These are phyloP conservation scores for Hyposoter dolosus DNA, from an alignment of 2,888 invertebrate genomes.

Conservation along the genomic window DNA sequence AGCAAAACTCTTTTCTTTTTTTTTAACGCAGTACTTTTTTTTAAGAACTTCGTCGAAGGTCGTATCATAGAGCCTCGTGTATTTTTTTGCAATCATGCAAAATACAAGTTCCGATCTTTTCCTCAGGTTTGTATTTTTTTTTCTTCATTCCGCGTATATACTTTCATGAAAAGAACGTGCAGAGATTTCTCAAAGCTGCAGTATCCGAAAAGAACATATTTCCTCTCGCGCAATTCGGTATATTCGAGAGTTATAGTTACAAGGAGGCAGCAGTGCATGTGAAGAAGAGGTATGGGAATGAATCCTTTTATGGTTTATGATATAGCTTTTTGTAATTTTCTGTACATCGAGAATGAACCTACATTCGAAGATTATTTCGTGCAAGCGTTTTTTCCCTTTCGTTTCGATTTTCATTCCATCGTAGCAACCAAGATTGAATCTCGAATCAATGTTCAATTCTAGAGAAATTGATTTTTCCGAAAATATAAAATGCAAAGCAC, in stretches of 20 bases:
- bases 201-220: conserved; percentile 25
- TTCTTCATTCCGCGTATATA: conserved; percentile 54
- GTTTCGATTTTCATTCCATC: background rate
- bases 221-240: conserved; percentile 27
- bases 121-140: conserved; percentile 25
- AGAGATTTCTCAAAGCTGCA: conserved; percentile 53
- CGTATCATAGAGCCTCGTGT: background rate
- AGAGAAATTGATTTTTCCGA: background rate
- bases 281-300: background rate
- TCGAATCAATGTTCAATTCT: background rate
- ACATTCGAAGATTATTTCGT: background rate
- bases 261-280: background rate
- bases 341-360: background rate
- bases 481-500: background rate
- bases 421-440: background rate
- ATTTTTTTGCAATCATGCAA: conserved; percentile 36
- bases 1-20: background rate
- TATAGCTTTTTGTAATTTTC: conserved; percentile 5
- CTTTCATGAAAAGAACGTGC: conserved; percentile 54
- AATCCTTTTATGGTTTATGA: background rate
- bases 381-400: background rate
- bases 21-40: background rate
- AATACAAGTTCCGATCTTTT: conserved; percentile 27
- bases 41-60: background rate
- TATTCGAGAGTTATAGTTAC: conserved; percentile 5